A percentile compares a stretch with the other conserved stretches of the same genome.
phyloP scores from a whole-genome alignment of 2,797 vertebrate species.

The Sebastes minor region DNA sequence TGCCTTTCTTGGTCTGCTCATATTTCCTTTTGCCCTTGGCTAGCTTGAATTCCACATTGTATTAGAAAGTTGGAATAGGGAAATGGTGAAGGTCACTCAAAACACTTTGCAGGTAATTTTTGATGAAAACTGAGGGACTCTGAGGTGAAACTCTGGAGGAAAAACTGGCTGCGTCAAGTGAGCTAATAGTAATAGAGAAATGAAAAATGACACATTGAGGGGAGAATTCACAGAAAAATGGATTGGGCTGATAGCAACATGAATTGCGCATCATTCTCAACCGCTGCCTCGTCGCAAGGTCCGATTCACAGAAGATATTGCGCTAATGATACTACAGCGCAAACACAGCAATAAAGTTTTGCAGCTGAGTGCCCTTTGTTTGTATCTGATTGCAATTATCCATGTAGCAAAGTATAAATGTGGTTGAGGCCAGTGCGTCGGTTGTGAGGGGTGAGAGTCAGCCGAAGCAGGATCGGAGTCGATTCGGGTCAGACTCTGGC shows the following conservation, averaged over 20 bases:
- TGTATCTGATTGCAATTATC: neutral
- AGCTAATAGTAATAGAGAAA: neutral
- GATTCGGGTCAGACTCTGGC: too few species aligned
- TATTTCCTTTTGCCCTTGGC: neutral
- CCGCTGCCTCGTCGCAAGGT: neutral
- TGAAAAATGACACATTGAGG: neutral
- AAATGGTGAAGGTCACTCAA: slow-evolving; percentile 19
- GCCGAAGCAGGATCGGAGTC: too few species aligned
- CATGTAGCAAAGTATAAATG: neutral
- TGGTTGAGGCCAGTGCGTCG: neutral
- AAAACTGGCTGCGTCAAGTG: neutral
- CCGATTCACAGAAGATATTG: neutral
- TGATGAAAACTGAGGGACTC: neutral
- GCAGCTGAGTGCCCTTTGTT: neutral
- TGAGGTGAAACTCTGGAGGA: neutral
- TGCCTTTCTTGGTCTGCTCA: neutral
- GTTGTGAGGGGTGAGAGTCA: neutral
- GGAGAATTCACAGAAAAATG: neutral
- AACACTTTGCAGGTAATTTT: neutral
- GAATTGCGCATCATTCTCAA: neutral
- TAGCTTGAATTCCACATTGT: neutral
- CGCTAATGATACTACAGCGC: too few species aligned
- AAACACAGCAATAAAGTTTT: neutral
- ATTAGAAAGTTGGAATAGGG: neutral
- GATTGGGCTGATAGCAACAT: neutral